These are phyloP conservation scores for Cyrtorhinus lividipennis DNA, from an alignment of 1,140 invertebrate genomes.

Conservation along the genomic window DNA sequence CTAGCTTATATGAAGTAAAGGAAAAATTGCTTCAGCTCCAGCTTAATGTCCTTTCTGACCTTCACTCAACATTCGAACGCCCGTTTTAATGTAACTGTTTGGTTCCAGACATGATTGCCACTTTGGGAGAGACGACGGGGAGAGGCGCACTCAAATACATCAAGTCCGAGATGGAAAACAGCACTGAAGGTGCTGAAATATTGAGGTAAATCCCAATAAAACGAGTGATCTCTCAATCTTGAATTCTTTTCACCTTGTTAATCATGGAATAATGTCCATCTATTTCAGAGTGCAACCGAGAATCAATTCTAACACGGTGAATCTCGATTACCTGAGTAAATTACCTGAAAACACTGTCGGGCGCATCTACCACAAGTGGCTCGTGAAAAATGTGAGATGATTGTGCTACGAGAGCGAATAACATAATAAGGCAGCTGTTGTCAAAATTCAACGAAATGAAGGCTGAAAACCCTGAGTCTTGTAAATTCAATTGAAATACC, in stretches of 20 bases:
- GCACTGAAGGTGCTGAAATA: slow-evolving; percentile 54
- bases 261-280: background rate
- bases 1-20: too few species aligned
- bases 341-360: slow-evolving; percentile 72
- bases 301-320: slow-evolving; percentile 70
- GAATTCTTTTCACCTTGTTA: too few species aligned
- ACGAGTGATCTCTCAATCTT: too few species aligned
- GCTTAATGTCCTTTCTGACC: too few species aligned
- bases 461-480: background rate
- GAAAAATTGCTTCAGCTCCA: too few species aligned
- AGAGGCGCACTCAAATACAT: slow-evolving; percentile 50
- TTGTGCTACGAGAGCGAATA: too few species aligned
- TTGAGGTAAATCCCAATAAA: slow-evolving; percentile 36
- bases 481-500: slow-evolving; percentile 14
- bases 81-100: too few species aligned
- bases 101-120: slow-evolving; percentile 74
- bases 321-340: slow-evolving; percentile 51
- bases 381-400: slow-evolving; percentile 52
- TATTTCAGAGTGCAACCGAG: slow-evolving; percentile 52
- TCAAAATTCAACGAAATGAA: too few species aligned
- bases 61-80: too few species aligned
- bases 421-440: too few species aligned
- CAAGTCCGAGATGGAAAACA: slow-evolving; percentile 45
- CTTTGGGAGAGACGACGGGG: slow-evolving; percentile 80
- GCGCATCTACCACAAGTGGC: slow-evolving; percentile 66